Percentiles rank a stretch among this genome's conserved stretches.
Evolutionary conservation across 2,888 invertebrate species (phyloP).

Genomic region (Achlya flavicornis): DNA sequence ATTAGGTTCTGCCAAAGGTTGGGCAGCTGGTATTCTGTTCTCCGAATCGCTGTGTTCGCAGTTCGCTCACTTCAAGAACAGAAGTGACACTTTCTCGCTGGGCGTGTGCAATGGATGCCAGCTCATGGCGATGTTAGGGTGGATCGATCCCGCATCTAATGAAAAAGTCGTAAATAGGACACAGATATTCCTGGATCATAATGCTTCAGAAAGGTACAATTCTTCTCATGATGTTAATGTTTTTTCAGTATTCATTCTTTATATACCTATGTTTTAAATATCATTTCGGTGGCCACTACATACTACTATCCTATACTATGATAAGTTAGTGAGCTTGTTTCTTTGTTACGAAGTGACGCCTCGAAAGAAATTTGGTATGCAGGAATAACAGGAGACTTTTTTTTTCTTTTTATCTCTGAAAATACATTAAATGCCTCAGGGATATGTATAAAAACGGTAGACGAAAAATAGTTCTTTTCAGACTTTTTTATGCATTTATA

Average conservation of each 20-base stretch:
- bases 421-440: no score
- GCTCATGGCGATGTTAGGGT: constrained; percentile 96
- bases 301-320: no score
- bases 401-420: no score
- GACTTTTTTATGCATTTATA: no score
- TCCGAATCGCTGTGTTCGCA: constrained; percentile 89
- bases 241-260: background rate
- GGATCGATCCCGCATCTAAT: constrained; percentile 86
- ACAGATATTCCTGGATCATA: constrained; percentile 91
- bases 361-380: no score
- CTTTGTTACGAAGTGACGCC: no score
- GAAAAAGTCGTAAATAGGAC: constrained; percentile 51
- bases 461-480: no score
- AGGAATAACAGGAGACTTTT: no score
- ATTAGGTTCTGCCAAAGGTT: constrained; percentile 98
- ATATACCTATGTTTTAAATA: background rate
- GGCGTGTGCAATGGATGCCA: constrained; percentile 99
- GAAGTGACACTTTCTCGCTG: constrained; percentile 95
- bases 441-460: no score
- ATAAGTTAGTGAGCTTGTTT: no score
- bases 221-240: background rate
- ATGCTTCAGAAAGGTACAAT: constrained; percentile 92
- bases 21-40: constrained; percentile 96
- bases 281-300: background rate
- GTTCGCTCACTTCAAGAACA: constrained; percentile 89